Percentiles rank a stretch among this genome's conserved stretches.
These are phyloP conservation scores for Rhadinocentrus ornatus DNA, from an alignment of 2,797 vertebrate species.

Conservation along the genomic window DNA sequence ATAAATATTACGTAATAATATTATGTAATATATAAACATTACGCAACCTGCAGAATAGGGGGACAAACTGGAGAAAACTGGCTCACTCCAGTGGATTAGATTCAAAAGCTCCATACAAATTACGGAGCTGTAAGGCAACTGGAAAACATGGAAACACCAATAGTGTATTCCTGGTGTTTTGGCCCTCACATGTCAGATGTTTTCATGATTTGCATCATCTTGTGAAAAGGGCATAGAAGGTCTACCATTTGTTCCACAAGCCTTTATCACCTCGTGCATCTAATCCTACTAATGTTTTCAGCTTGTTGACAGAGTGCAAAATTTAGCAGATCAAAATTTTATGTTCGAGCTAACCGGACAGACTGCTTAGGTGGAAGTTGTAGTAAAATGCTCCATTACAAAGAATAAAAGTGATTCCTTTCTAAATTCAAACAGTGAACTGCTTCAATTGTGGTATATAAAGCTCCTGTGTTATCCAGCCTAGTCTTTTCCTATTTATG, in stretches of 20 bases:
- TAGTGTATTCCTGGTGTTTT: too few relatives aligned
- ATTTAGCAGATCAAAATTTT: constrained; percentile 38
- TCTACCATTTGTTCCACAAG: background rate
- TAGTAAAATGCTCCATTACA: constrained; percentile 57
- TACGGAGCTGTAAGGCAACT: too few relatives aligned
- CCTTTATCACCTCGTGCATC: background rate
- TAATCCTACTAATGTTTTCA: background rate
- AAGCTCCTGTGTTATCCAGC: constrained; percentile 27
- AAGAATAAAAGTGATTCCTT: constrained; percentile 29
- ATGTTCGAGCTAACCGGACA: constrained; percentile 31
- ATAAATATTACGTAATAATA: too few relatives aligned
- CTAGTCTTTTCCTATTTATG: constrained; percentile 36
- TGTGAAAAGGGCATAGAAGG: too few relatives aligned
- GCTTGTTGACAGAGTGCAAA: constrained; percentile 7
- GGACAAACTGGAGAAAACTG: too few relatives aligned
- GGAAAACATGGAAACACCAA: too few relatives aligned
- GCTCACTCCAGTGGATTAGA: too few relatives aligned
- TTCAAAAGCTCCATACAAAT: too few relatives aligned
- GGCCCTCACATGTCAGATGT: too few relatives aligned
- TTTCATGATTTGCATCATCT: too few relatives aligned
- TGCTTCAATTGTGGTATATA: constrained; percentile 6
- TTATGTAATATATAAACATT: too few relatives aligned
- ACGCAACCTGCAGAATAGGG: too few relatives aligned
- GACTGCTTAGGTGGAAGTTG: background rate
- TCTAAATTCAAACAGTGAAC: constrained; percentile 15